These are phyloP conservation scores for Drosophila parvula DNA, from an alignment of 1,140 invertebrate species.

Conservation along the genomic window DNA sequence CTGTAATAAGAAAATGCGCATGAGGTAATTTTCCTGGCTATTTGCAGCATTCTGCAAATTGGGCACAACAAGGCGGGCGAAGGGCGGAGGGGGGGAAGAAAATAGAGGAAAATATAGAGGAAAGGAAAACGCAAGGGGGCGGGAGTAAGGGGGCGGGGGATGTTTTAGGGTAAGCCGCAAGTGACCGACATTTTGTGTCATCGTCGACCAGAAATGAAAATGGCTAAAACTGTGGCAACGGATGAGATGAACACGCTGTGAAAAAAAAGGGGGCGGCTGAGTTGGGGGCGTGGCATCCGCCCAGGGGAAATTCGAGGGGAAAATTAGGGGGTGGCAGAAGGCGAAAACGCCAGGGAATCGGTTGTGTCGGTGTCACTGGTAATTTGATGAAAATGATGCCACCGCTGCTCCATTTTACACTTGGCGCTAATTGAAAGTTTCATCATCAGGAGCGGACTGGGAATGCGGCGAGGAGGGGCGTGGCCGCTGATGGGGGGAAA, in stretches of 20 bases:
- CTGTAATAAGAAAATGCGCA: conserved; percentile 81
- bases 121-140: background rate
- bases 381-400: conserved; percentile 79
- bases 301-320: conserved; percentile 1
- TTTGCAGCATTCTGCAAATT: conserved; percentile 78
- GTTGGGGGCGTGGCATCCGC: conserved; percentile 11
- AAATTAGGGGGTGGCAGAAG: background rate
- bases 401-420: conserved; percentile 72
- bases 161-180: conserved; percentile 67
- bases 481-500: background rate
- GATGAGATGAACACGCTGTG: conserved; percentile 67
- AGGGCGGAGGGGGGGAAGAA: background rate
- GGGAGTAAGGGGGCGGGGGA: background rate
- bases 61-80: conserved; percentile 18
- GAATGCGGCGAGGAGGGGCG: conserved; percentile 17
- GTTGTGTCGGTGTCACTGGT: conserved; percentile 68
- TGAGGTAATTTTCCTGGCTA: conserved; percentile 81
- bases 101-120: background rate
- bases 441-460: conserved; percentile 46
- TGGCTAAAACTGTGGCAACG: conserved; percentile 73
- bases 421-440: conserved; percentile 77
- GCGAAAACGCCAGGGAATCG: conserved; percentile 24
- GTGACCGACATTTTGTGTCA: conserved; percentile 80
- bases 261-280: background rate
- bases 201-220: conserved; percentile 76